These are phyloP conservation scores for Ibidorhyncha struthersii DNA, from an alignment of 2,113 vertebrate genomes.

Conservation along the genomic window DNA sequence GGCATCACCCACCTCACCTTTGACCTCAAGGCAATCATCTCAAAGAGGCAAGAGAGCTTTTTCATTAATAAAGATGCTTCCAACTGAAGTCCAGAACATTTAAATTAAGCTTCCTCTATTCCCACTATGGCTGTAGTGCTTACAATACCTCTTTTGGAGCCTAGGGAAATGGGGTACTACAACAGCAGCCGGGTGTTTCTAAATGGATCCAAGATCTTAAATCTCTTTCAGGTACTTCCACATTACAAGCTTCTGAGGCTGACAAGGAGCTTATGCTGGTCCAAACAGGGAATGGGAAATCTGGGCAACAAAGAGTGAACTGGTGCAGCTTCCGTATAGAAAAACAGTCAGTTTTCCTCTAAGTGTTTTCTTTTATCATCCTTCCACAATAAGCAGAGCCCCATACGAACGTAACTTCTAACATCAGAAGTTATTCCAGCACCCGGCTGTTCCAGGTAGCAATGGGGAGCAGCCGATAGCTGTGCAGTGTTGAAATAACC, in stretches of 20 bases:
- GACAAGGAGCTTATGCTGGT: background rate
- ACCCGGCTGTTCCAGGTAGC: background rate
- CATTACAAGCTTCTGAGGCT: fast-evolving
- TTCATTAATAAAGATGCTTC: background rate
- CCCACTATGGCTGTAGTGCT: background rate
- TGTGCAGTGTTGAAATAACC: background rate
- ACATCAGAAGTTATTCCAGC: background rate
- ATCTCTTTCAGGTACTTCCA: background rate
- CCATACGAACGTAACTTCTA: background rate
- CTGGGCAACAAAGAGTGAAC: background rate
- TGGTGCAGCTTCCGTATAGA: background rate
- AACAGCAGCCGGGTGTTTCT: background rate
- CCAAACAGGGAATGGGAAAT: background rate
- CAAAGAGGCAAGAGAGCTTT: background rate
- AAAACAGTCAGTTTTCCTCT: background rate
- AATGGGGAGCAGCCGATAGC: background rate
- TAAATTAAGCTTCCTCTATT: background rate
- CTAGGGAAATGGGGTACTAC: background rate
- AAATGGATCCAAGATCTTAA: background rate
- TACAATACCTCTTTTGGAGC: background rate
- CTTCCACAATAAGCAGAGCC: background rate
- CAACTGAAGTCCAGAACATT: background rate
- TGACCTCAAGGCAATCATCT: background rate
- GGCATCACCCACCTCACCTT: background rate
- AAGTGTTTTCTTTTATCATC: background rate